phyloP scores from a whole-genome alignment of 2,113 vertebrate genomes.

The Dasyurus viverrinus region DNA sequence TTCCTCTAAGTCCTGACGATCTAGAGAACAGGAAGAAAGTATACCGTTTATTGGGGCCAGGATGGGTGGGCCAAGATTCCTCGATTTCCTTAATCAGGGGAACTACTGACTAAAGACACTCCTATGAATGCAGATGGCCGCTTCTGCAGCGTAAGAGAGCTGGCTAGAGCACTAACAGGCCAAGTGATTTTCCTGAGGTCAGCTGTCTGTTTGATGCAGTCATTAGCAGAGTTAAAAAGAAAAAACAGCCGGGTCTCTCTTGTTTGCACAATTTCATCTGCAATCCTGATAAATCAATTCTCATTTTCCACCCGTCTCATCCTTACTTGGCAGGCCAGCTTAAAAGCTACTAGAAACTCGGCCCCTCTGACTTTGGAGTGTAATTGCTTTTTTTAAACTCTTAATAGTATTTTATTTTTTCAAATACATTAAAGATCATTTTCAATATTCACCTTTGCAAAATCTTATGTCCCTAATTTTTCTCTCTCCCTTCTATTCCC shows the following conservation, averaged over 20 bases:
- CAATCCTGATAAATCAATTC: not conserved
- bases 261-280: not conserved
- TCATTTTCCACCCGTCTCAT: not conserved
- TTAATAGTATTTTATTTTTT: no score
- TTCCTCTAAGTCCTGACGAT: conserved; percentile 96
- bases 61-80: not conserved
- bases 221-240: no score
- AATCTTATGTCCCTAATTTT: no score
- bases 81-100: not conserved
- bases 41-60: not conserved
- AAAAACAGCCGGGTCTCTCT: not conserved
- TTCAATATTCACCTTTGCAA: no score
- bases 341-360: not conserved
- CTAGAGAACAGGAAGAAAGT: conserved; percentile 78
- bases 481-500: no score
- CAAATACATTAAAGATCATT: no score
- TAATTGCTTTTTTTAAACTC: not conserved
- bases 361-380: not conserved
- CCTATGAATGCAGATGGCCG: no score
- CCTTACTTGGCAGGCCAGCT: not conserved
- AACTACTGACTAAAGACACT: not conserved
- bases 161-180: not conserved
- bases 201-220: not conserved
- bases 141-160: not conserved
- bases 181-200: no score